Conservation (phyloP, 2,797 vertebrate species). For the Bufotes viridis region DNA sequence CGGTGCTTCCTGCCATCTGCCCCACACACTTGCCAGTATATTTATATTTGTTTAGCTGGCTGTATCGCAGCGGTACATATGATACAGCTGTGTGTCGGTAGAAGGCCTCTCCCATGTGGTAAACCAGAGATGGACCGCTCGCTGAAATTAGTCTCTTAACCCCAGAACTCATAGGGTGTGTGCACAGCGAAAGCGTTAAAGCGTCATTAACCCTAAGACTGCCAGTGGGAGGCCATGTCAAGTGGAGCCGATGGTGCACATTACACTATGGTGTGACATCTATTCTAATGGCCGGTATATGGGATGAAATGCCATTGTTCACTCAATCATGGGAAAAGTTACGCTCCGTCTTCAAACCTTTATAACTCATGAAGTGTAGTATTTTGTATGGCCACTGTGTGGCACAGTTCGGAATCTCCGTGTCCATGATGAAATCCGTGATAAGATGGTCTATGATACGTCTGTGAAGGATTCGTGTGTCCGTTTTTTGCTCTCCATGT, state of each 20-base stretch:
- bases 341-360: not conserved
- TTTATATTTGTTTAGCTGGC: conserved; percentile 42
- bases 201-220: not conserved
- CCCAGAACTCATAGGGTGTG: conserved; percentile 2
- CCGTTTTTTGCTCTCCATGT: no score
- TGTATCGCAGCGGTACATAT: not conserved
- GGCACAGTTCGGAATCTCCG: not conserved
- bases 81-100: conserved; percentile 43
- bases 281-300: no score
- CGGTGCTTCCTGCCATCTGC: conserved; percentile 43
- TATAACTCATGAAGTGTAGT: not conserved
- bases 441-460: no score
- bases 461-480: no score
- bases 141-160: conserved; percentile 37
- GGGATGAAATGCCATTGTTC: no score
- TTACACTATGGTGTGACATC: not conserved
- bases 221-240: not conserved
- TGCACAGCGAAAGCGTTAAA: not conserved
- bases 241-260: not conserved
- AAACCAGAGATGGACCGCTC: conserved; percentile 39
- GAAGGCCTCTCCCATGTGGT: conserved; percentile 51
- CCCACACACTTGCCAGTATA: conserved; percentile 22
- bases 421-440: no score
- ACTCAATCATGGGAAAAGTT: not conserved
- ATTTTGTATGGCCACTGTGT: not conserved